A percentile compares a stretch with the other conserved stretches of the same genome.
Conservation (phyloP, 64 coral and sea anemone species). For the Trachythela sp. region DNA sequence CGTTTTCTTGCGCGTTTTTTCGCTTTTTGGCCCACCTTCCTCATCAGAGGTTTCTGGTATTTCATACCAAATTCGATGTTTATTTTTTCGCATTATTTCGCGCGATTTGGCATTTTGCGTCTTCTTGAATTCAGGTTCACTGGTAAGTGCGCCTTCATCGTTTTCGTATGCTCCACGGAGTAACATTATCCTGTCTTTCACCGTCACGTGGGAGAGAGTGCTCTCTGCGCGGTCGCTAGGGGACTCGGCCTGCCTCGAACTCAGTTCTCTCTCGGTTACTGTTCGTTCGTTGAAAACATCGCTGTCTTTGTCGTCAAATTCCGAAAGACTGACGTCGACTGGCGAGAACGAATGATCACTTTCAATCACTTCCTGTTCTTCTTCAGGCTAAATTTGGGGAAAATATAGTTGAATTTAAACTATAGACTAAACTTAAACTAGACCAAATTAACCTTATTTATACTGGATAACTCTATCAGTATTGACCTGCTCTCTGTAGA, state of each 20-base stretch:
- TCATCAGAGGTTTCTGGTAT: not conserved
- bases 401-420: too few relatives aligned
- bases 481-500: too few relatives aligned
- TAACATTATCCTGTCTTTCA: not conserved
- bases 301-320: not conserved
- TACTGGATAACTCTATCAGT: too few relatives aligned
- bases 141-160: not conserved
- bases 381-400: not conserved
- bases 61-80: not conserved
- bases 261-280: not conserved
- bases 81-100: not conserved
- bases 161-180: not conserved
- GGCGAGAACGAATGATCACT: not conserved
- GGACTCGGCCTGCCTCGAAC: not conserved
- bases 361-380: not conserved
- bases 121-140: not conserved
- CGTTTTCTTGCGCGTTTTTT: not conserved
- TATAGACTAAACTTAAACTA: too few relatives aligned
- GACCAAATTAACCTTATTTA: too few relatives aligned
- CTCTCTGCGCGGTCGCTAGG: not conserved
- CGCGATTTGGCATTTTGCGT: not conserved
- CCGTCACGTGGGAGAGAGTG: not conserved
- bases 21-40: not conserved
- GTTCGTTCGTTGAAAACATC: not conserved
- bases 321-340: not conserved